phyloP scores from a whole-genome alignment of 2,797 vertebrate species.

The Helicolenus hilgendorfi region DNA sequence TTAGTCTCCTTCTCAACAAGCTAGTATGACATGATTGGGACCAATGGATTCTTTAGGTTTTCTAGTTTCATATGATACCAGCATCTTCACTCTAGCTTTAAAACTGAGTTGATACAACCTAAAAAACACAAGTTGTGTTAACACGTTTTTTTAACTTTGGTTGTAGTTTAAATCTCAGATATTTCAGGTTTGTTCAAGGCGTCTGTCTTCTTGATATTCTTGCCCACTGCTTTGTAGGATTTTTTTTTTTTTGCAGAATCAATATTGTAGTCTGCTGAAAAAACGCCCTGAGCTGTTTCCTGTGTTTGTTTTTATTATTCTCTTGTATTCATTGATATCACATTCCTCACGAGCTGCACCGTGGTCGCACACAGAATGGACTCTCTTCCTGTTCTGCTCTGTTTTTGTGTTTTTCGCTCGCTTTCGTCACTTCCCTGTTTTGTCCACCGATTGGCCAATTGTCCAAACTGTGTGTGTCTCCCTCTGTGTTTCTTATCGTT shows the following conservation, averaged over 20 bases:
- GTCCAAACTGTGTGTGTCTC: background rate
- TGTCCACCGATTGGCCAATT: constrained; percentile 23
- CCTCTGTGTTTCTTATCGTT: background rate
- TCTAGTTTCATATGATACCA: no score
- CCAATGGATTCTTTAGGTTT: no score
- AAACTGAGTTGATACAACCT: no score
- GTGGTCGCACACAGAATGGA: constrained; percentile 39
- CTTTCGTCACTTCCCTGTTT: constrained; percentile 73
- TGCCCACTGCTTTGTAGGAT: background rate
- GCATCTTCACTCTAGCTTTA: no score
- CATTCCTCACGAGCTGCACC: constrained; percentile 41
- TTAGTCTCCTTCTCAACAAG: no score
- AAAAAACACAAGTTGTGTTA: no score
- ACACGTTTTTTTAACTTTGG: accelerated
- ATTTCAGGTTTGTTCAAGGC: background rate
- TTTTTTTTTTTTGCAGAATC: background rate
- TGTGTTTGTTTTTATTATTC: constrained; percentile 73
- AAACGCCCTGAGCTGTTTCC: constrained; percentile 69
- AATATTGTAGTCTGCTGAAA: constrained; percentile 25
- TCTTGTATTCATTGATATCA: constrained; percentile 63
- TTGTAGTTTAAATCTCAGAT: background rate
- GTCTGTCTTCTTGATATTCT: background rate
- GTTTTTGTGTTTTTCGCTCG: constrained; percentile 31
- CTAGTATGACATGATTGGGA: accelerated
- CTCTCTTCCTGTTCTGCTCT: constrained; percentile 71